Conservation (phyloP, 2,113 vertebrate species). For the Lontra canadensis region DNA sequence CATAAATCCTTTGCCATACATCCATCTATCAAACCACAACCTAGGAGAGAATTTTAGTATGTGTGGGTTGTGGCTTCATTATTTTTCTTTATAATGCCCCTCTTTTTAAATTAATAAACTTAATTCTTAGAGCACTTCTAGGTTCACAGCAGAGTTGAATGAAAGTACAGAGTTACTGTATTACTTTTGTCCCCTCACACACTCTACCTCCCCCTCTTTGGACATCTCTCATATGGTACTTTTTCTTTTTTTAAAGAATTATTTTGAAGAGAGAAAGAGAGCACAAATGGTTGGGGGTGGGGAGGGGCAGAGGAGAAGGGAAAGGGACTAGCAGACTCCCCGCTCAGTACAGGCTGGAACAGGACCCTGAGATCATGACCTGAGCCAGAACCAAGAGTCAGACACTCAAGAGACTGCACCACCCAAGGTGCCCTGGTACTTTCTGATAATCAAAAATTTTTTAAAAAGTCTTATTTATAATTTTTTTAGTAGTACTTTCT, state of each 20-base stretch:
- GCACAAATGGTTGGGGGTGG: too few species aligned
- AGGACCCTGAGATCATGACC: not conserved
- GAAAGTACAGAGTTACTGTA: not conserved
- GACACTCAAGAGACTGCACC: not conserved
- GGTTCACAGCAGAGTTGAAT: not conserved
- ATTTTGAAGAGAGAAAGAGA: not conserved
- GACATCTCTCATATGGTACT: too few species aligned
- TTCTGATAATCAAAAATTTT: not conserved
- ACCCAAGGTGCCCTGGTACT: not conserved
- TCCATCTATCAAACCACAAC: not conserved
- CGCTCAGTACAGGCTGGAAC: not conserved
- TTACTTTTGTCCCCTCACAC: not conserved
- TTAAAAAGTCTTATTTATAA: not conserved
- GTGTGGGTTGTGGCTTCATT: not conserved
- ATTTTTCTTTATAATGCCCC: not conserved
- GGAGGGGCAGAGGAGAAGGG: not conserved
- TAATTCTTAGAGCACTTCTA: not conserved
- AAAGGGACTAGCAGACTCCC: not conserved
- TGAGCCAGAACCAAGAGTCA: not conserved
- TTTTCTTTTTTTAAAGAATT: not conserved
- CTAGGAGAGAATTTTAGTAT: not conserved
- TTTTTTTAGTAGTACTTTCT: not conserved
- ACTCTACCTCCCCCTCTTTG: not conserved
- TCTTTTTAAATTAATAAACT: not conserved
- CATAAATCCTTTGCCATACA: not conserved